Evolutionary conservation across 1,140 invertebrate genomes (phyloP).

Genomic region (Magallana ariakensis): DNA sequence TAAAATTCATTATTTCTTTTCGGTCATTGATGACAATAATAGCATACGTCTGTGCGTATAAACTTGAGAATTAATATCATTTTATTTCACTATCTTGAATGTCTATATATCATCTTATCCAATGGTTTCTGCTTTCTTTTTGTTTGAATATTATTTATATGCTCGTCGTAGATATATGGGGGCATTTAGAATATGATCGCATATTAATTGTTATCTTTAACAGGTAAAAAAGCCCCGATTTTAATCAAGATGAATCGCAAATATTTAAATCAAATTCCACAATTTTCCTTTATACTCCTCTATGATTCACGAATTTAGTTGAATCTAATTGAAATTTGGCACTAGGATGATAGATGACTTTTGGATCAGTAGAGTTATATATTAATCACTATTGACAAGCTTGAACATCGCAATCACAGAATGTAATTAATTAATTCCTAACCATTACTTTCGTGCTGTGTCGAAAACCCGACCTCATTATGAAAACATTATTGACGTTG

Average conservation of each 20-base stretch:
- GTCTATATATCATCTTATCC: too few species aligned
- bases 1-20: too few species aligned
- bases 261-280: constrained; percentile 6
- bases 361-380: neutral
- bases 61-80: too few species aligned
- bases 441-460: constrained; percentile 23
- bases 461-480: constrained; percentile 9
- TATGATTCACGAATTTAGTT: neutral
- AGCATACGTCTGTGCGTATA: too few species aligned
- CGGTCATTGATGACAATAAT: too few species aligned
- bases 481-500: constrained; percentile 22
- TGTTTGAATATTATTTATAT: too few species aligned
- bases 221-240: neutral
- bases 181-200: too few species aligned
- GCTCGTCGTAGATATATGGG: too few species aligned
- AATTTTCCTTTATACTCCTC: neutral
- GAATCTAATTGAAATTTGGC: neutral
- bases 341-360: neutral
- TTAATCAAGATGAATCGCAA: constrained; percentile 28
- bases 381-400: constrained; percentile 31
- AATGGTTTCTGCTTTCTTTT: too few species aligned
- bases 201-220: too few species aligned
- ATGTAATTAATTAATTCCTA: constrained; percentile 23
- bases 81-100: too few species aligned
- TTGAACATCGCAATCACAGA: neutral